Evolutionary conservation across 2,113 vertebrate genomes (phyloP).

Genomic region (Dromiciops gliroides): DNA sequence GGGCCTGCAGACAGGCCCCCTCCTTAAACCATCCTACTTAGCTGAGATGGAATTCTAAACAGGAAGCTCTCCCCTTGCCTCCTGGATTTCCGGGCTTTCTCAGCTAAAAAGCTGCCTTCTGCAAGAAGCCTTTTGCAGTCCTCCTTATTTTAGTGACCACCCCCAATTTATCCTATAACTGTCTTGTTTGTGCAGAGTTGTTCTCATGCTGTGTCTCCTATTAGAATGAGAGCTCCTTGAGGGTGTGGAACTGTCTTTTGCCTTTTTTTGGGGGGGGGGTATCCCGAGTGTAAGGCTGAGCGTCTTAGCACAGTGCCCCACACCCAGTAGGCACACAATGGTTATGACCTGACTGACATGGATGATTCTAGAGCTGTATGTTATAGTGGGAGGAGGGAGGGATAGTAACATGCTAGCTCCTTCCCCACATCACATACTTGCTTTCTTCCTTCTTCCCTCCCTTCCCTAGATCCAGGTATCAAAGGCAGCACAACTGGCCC

Average conservation of each 20-base stretch:
- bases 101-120: background rate
- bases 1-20: background rate
- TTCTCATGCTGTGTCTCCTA: background rate
- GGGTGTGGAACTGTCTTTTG: background rate
- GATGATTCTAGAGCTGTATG: background rate
- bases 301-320: no score
- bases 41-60: background rate
- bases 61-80: background rate
- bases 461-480: slow-evolving; percentile 60
- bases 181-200: background rate
- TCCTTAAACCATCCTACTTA: background rate
- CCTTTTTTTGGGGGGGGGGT: no score
- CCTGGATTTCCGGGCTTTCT: background rate
- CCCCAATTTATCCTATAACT: background rate
- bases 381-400: background rate
- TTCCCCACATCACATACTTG: background rate
- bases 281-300: background rate
- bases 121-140: background rate
- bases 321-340: background rate
- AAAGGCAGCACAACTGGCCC: slow-evolving; percentile 63
- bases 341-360: background rate
- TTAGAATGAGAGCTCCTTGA: background rate
- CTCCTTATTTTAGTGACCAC: background rate
- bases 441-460: background rate
- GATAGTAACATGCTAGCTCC: accelerated